Evolutionary conservation across 1,140 invertebrate genomes (phyloP).

Genomic region (Brevipalpus yothersi): DNA sequence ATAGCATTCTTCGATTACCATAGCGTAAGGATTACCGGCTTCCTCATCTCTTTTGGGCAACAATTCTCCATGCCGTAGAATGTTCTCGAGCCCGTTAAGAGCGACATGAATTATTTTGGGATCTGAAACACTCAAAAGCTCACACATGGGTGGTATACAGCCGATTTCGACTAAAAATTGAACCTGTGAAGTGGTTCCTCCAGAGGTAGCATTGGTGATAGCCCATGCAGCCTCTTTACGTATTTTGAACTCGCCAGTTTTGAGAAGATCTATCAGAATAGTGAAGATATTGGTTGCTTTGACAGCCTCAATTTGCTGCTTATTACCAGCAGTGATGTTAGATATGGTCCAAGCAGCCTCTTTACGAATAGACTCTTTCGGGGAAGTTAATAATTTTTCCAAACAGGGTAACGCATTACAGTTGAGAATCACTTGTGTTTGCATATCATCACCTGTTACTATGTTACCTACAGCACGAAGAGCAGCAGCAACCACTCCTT

Average conservation of each 20-base stretch:
- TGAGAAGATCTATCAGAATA: slow-evolving; percentile 63
- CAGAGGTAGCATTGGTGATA: slow-evolving; percentile 88
- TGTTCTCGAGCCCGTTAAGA: slow-evolving; percentile 85
- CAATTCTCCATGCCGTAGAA: slow-evolving; percentile 69
- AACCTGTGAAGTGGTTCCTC: slow-evolving; percentile 78
- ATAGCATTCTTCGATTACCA: slow-evolving; percentile 82
- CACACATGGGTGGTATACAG: slow-evolving; percentile 81
- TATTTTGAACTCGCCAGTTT: slow-evolving; percentile 82
- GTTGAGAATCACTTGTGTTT: slow-evolving; percentile 83
- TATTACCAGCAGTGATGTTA: slow-evolving; percentile 90
- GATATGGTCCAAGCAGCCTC: slow-evolving; percentile 97
- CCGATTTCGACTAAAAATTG: slow-evolving; percentile 37
- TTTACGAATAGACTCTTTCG: slow-evolving; percentile 68
- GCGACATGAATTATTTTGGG: slow-evolving; percentile 92
- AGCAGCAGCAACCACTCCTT: slow-evolving; percentile 81
- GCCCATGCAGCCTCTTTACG: slow-evolving; percentile 94
- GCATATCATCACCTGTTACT: slow-evolving; percentile 87
- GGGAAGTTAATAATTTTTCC: slow-evolving; percentile 44
- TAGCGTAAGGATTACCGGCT: slow-evolving; percentile 63
- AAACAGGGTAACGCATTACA: slow-evolving; percentile 67
- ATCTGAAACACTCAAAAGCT: slow-evolving; percentile 77
- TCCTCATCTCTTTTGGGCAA: slow-evolving; percentile 30
- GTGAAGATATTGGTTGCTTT: slow-evolving; percentile 90
- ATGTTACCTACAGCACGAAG: slow-evolving; percentile 88
- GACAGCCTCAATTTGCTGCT: slow-evolving; percentile 74